Base-by-base conservation (phyloP, 2,113 vertebrate genomes). In the Aspidoscelis tigris region DNA sequence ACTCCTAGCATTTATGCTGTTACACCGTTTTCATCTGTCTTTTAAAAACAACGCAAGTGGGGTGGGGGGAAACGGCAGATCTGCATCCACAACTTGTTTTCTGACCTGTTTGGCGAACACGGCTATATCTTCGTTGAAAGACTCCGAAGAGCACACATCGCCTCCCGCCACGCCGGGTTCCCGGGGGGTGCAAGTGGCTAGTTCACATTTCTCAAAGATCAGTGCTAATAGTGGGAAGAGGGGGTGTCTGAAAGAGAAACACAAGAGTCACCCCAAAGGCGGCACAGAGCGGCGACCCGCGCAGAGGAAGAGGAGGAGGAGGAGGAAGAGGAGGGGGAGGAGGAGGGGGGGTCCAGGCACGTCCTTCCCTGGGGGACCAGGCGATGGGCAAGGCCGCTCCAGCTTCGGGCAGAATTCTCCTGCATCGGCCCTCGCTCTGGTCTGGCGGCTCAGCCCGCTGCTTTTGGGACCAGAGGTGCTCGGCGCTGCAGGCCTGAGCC, bases 141-240 rank as follows among this genome's bases (percentile, higher is more conserved):
- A 99, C 94, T 99, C 99, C 87, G 99, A 99, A 70, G 99, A 99
- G 90, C 99, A 99, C 93, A 99, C 99, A 95, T 99, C 99, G 94
- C 99, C 99, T 96, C 99, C 99, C 86, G 99, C 99, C 96, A 99
- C 99, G 93, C 99, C 99, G 89, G 99, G 99, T 94, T 99, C 99
- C 94, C 99, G 97, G 94, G 99, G 99, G 90, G 99, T 99, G 96
- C 99, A 99, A 91, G 99, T 99, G 93, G 99, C 99, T 97, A 99
- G 97, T 98, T 99, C 99, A 98, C 99, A 99, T 98, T 99, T 99
- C 97, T 99, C 99, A 98, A 99, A 99, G 97, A 99, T 99, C 97
- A 99, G 98, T 97, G 99, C 98, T 97, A 99, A 97, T 93, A 99
- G 97, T 93, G 99, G 99, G 96, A 99, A 99, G 91, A 99, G 97